Evolutionary conservation across 1,140 invertebrate species (phyloP).

Genomic region (Mylabris phalerata): DNA sequence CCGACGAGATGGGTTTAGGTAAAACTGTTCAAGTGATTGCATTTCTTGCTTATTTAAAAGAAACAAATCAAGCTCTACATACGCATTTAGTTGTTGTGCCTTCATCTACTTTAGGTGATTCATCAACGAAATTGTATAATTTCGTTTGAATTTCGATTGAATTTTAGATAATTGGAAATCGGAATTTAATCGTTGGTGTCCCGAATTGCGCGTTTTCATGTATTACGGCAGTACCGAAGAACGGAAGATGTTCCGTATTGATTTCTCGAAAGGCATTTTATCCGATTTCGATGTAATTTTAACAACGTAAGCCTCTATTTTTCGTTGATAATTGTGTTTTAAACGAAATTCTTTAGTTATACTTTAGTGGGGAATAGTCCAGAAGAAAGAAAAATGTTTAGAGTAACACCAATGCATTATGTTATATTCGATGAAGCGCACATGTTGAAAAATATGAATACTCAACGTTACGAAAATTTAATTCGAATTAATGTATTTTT

Average conservation of each 20-base stretch:
- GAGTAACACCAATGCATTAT: conserved; percentile 82
- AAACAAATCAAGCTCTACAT: conserved; percentile 57
- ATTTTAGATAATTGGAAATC: conserved; percentile 79
- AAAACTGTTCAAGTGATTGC: conserved; percentile 89
- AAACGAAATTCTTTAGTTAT: conserved; percentile 50
- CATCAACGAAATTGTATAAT: neutral
- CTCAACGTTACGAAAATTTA: conserved; percentile 81
- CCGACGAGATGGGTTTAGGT: conserved; percentile 85
- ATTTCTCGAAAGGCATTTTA: conserved; percentile 68
- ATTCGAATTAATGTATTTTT: conserved; percentile 72
- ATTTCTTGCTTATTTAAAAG: conserved; percentile 82
- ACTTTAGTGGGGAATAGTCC: conserved; percentile 72
- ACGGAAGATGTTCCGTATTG: conserved; percentile 64
- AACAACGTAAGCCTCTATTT: conserved; percentile 61
- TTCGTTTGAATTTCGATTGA: neutral
- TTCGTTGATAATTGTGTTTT: neutral
- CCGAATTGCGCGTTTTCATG: conserved; percentile 66
- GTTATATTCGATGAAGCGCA: conserved; percentile 96
- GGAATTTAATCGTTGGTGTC: conserved; percentile 81
- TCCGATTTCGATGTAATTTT: conserved; percentile 76
- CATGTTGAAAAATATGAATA: conserved; percentile 96
- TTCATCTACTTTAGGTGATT: conserved; percentile 77
- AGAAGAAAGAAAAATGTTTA: conserved; percentile 87
- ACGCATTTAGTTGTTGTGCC: conserved; percentile 89
- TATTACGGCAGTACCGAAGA: conserved; percentile 88